phyloP scores from a whole-genome alignment of 2,113 vertebrate genomes.

The Rynchops niger region DNA sequence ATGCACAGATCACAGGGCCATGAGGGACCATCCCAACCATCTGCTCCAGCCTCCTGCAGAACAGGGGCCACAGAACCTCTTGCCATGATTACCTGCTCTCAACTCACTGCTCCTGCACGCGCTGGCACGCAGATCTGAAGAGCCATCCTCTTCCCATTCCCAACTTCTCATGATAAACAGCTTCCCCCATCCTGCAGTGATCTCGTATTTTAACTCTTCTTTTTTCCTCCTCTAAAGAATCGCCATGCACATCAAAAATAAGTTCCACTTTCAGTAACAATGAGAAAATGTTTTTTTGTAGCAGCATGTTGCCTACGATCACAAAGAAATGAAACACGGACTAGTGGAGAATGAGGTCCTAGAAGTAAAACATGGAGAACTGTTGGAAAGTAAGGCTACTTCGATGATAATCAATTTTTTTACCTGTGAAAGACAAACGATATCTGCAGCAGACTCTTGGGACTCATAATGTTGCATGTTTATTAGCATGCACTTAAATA shows the following conservation, averaged over 20 bases:
- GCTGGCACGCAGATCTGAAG: neutral
- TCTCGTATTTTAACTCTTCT: too few relatives aligned
- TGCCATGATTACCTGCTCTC: neutral
- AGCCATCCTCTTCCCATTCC: neutral
- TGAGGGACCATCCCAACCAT: neutral
- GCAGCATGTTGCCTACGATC: neutral
- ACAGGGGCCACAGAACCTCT: neutral
- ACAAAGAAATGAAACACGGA: neutral
- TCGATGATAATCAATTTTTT: neutral
- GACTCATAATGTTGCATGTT: rapidly evolving
- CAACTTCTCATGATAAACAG: too few relatives aligned
- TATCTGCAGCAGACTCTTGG: neutral
- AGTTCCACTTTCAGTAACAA: neutral
- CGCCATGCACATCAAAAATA: neutral
- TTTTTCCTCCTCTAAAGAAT: rapidly evolving
- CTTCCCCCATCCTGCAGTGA: neutral
- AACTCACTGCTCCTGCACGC: neutral
- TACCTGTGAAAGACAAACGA: neutral
- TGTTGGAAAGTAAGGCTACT: neutral
- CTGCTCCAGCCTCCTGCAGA: neutral
- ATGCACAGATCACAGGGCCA: neutral
- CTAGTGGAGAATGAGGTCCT: neutral
- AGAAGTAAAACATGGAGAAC: neutral
- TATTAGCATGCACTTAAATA: neutral
- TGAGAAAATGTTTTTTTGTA: neutral